Conservation (phyloP, 2,888 invertebrate species). For the Oscheius sp. region DNA sequence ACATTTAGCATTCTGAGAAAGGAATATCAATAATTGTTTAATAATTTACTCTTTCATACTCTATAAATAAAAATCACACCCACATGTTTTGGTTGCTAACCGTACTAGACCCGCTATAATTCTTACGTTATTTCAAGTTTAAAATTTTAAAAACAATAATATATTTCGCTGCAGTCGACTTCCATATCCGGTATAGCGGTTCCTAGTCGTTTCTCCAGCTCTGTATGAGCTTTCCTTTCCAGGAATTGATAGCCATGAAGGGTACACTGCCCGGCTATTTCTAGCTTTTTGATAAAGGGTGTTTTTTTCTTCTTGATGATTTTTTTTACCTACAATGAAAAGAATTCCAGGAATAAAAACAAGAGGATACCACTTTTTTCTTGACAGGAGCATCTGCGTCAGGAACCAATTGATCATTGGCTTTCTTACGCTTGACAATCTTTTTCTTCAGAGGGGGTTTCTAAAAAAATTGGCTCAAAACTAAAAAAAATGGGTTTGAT, state of each 20-base stretch:
- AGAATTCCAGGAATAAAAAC: neutral
- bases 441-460: constrained; percentile 39
- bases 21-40: neutral
- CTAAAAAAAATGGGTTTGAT: neutral
- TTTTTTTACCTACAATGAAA: constrained; percentile 32
- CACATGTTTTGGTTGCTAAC: neutral
- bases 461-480: neutral
- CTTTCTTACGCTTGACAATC: constrained; percentile 26
- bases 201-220: constrained; percentile 45
- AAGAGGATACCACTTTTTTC: constrained; percentile 15
- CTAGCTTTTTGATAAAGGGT: constrained; percentile 46
- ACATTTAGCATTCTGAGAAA: no score
- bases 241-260: constrained; percentile 48
- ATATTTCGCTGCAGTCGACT: constrained; percentile 53
- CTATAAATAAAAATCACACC: neutral
- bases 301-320: constrained; percentile 38
- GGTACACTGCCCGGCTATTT: constrained; percentile 54
- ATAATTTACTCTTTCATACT: neutral
- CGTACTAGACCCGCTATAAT: constrained; percentile 13
- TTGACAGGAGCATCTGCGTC: constrained; percentile 15
- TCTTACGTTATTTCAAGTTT: neutral
- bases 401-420: neutral
- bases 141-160: constrained; percentile 47
- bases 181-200: constrained; percentile 44
- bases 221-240: constrained; percentile 51